Evolutionary conservation across 2,113 vertebrate genomes (phyloP).

Genomic region (Pseudorhombus dupliciocellatus): DNA sequence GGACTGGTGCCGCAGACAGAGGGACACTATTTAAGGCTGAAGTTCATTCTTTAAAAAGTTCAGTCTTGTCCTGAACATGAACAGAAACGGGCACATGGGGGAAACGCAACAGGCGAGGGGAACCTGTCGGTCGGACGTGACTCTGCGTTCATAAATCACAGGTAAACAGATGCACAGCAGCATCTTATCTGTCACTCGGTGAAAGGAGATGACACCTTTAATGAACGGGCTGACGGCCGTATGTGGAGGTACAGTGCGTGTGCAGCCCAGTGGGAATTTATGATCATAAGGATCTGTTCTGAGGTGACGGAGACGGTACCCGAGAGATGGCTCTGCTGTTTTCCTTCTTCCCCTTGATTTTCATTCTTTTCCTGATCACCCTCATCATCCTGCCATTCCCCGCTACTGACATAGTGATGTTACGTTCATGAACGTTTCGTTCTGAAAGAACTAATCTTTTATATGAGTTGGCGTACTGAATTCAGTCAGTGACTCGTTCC

Average conservation of each 20-base stretch:
- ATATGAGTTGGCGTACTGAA: no score
- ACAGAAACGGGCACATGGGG: conserved; percentile 1
- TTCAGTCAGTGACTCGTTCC: no score
- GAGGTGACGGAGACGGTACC: no score
- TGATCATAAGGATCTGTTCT: no score
- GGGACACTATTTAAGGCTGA: background rate
- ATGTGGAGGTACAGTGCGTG: conserved; percentile 18
- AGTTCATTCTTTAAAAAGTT: background rate
- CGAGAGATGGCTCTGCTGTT: no score
- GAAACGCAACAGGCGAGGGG: conserved; percentile 1
- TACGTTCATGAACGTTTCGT: no score
- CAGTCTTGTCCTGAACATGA: conserved; percentile 31
- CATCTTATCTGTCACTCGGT: conserved; percentile 27
- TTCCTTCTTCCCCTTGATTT: no score
- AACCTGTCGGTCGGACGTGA: background rate
- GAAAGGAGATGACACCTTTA: conserved; percentile 33
- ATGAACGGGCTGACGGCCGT: conserved; percentile 37
- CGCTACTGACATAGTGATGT: no score
- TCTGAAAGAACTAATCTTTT: no score
- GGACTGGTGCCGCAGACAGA: background rate
- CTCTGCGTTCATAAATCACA: conserved; percentile 27
- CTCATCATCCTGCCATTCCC: no score
- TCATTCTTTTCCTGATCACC: no score
- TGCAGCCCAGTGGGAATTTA: no score
- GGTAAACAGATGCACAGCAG: background rate